Base-by-base conservation (phyloP, 2,888 invertebrate genomes). In the Aethes cnicana region DNA sequence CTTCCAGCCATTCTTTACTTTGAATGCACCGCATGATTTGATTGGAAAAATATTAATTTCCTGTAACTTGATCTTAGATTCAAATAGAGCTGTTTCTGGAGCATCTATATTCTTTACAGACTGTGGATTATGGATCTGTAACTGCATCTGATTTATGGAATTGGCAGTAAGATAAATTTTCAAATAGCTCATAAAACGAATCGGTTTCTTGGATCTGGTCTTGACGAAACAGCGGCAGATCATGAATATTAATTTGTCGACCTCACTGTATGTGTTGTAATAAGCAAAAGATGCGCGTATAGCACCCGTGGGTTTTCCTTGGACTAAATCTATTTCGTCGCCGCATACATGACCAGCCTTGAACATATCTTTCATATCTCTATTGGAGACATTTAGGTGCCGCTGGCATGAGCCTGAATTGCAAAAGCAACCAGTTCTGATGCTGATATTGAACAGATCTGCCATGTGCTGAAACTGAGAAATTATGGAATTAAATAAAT, bases 341-440 rank as follows among this genome's bases (percentile, higher is more conserved):
- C 98, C 97, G 79, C 98, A 98, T 28, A 95, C 93, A 77, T 98
- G 98, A 0, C 98, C 98, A 2, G 94, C 92, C 90, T 95, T 92
- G 77, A 93, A 97, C 77, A 97, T 95, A 20, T 92, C 90, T 62
- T 93, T 92, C 60, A 98, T 90, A 47, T 95, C 93, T 8, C 92
- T 87, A 43, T 94, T 91, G 0, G 92, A 90, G 5, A 97, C 85
- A 4, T 89, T 80, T 35, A 98, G 85, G 69, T 95, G 95, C 39
- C 93, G 86, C 74, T 97, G 96, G 73, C 98, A 98, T 1, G 98
- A 95, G 8, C 98, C 99, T 1, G 97, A 95, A 85, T 99, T 99
- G 78, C 99, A 99, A 76, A 98, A 97, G 75, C 98, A 98, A 0
- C 99, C 99, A 1, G 97, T 97, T 57, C 99, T 92, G 28, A 99